These are phyloP conservation scores for Brachyalestes nurse DNA, from an alignment of 2,797 vertebrate species.

Conservation along the genomic window DNA sequence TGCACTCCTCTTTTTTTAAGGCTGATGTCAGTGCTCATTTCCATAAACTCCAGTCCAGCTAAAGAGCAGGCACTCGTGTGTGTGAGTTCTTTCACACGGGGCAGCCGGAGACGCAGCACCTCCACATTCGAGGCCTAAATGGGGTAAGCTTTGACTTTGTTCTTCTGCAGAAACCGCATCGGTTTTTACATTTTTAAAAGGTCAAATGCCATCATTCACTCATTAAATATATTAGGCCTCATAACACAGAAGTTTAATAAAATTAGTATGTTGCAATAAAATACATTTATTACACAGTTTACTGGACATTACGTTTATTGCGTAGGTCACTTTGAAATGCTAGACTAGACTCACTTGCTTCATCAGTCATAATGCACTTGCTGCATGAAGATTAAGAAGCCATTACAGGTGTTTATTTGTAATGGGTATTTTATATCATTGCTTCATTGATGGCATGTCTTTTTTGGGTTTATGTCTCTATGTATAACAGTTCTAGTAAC, in stretches of 20 bases:
- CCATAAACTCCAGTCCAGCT: conserved; percentile 82
- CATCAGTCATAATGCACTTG: background rate
- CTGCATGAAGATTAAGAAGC: background rate
- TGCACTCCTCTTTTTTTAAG: conserved; percentile 73
- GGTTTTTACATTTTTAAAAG: background rate
- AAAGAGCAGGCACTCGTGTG: conserved; percentile 70
- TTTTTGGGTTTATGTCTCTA: background rate
- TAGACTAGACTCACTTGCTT: background rate
- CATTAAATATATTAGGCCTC: background rate
- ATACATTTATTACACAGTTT: background rate
- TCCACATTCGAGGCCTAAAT: conserved; percentile 5
- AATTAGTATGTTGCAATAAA: background rate
- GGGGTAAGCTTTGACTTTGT: background rate
- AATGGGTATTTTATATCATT: background rate
- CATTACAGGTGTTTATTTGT: background rate
- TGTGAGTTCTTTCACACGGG: conserved; percentile 71
- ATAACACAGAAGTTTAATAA: background rate
- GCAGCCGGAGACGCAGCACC: conserved; percentile 64
- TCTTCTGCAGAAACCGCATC: background rate
- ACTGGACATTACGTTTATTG: background rate
- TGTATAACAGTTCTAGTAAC: too few relatives aligned
- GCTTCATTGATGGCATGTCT: background rate
- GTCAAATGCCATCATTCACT: background rate
- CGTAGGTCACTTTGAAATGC: background rate
- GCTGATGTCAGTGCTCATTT: conserved; percentile 80